Evolutionary conservation across 1,140 invertebrate species (phyloP).

Genomic region (Dendroctonus ponderosae): DNA sequence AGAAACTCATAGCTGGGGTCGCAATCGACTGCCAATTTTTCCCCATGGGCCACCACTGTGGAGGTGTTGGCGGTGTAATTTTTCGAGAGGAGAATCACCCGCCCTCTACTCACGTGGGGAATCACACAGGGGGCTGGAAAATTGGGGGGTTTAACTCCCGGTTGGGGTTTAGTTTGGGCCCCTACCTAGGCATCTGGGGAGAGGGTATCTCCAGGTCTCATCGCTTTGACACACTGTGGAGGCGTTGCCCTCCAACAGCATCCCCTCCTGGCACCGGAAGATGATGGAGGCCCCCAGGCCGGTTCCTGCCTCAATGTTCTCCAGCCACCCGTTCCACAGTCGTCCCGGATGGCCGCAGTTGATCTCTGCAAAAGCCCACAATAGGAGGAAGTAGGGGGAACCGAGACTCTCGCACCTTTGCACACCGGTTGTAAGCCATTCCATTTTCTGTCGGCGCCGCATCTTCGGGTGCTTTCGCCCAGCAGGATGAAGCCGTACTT

Average conservation of each 20-base stretch:
- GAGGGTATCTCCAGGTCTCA: conserved; percentile 88
- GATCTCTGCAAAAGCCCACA: conserved; percentile 69
- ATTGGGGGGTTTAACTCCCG: neutral
- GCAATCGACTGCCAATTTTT: conserved; percentile 81
- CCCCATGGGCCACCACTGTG: conserved; percentile 79
- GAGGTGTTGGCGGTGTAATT: conserved; percentile 59
- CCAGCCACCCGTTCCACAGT: conserved; percentile 93
- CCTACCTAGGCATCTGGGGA: conserved; percentile 76
- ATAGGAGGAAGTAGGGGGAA: neutral
- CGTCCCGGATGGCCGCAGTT: conserved; percentile 89
- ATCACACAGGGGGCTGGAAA: conserved; percentile 81
- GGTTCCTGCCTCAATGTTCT: conserved; percentile 86
- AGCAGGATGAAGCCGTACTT: conserved; percentile 88
- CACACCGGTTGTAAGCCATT: conserved; percentile 81
- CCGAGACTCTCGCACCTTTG: conserved; percentile 64
- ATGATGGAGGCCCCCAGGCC: conserved; percentile 87
- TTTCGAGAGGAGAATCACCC: conserved; percentile 61
- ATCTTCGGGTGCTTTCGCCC: conserved; percentile 81
- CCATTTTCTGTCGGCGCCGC: conserved; percentile 90
- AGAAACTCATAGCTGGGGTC: conserved; percentile 85
- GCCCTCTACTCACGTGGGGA: conserved; percentile 81
- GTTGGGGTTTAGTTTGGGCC: neutral
- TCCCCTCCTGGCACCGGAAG: conserved; percentile 90
- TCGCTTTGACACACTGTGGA: conserved; percentile 90
- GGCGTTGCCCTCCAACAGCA: conserved; percentile 85